Percentiles rank a stretch among this genome's conserved stretches.
phyloP scores from a whole-genome alignment of 2,113 vertebrate species.

The Spizaetus ornatus region DNA sequence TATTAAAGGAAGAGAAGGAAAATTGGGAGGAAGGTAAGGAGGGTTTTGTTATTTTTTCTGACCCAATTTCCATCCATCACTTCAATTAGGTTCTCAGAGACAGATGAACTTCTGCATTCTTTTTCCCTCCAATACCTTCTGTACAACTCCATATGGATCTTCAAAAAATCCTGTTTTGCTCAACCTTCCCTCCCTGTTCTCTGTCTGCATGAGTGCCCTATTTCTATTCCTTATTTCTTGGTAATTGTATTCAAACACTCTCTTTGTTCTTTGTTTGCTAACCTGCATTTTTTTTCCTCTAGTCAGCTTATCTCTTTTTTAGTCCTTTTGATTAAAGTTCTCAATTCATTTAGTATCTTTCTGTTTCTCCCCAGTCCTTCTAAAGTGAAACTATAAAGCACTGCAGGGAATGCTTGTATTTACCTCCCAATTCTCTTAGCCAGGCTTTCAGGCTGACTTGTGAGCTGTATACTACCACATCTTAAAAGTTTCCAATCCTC shows the following conservation, averaged over 20 bases:
- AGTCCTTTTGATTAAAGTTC: slow-evolving; percentile 72
- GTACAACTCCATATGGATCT: slow-evolving; percentile 44
- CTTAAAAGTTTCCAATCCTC: neutral
- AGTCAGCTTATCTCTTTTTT: slow-evolving; percentile 69
- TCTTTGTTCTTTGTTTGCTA: slow-evolving; percentile 71
- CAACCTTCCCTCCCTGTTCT: slow-evolving; percentile 34
- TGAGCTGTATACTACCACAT: neutral
- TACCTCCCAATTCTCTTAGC: slow-evolving; percentile 37
- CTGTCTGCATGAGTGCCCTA: slow-evolving; percentile 49
- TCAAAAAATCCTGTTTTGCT: slow-evolving; percentile 44
- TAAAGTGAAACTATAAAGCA: slow-evolving; percentile 61
- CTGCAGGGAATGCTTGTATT: slow-evolving; percentile 68
- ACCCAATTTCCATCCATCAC: slow-evolving; percentile 60
- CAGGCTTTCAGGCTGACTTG: slow-evolving; percentile 44
- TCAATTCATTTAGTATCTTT: slow-evolving; percentile 64
- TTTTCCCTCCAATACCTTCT: slow-evolving; percentile 24
- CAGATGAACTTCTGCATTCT: slow-evolving; percentile 31
- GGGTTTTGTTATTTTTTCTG: slow-evolving; percentile 53
- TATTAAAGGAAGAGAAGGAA: slow-evolving; percentile 55
- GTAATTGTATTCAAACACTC: slow-evolving; percentile 70
- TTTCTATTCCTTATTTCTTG: slow-evolving; percentile 66
- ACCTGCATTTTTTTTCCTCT: slow-evolving; percentile 49
- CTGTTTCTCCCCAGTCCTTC: slow-evolving; percentile 56
- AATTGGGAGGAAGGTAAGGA: slow-evolving; percentile 22
- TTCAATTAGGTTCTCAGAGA: slow-evolving; percentile 46